Evolutionary conservation across 92 coral and sea anemone genomes (phyloP), one percentile per base, ranked within the genome.

Genomic region (Montipora capitata): DNA sequence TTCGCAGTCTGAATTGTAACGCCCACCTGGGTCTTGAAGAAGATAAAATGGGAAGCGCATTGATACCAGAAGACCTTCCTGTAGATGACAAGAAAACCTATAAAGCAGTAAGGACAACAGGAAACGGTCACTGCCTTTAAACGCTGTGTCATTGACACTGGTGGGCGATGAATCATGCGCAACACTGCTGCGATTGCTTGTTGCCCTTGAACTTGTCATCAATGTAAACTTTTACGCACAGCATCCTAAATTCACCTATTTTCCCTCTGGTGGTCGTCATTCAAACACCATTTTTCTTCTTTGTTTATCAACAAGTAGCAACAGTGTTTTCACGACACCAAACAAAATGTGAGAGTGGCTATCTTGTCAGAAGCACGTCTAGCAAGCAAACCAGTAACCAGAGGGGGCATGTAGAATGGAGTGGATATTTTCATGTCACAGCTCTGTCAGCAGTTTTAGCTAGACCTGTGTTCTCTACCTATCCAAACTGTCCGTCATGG

Each of bases 51-150:
- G 43, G 5, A 44, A 61, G 43, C 59, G 15, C 70, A 15, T n/a
- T 45, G 40, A 67, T 43, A 7, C 84, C 84, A 0, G 74, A 79
- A 64, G 84, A 79, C 61, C 81, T 77, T 77, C 83, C 73, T 7
- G 14, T 57, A 20, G 2, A 56, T 16, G 44, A 72, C 16, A 10
- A 62, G 10, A 42, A 79, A 18, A 63, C 1, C 14, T 41, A 62
- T 17, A 41, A 18, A 48, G 84, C 84, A 3, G 38, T 45, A 16
- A 20, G 65, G 18, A 74, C 82, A 41, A 64, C 88, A 7, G 69
- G 57, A 54, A 40, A 81, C 64, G 91, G 91, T 18, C 45, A 88
- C 75, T 88, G 92, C 49, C 77, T 88, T 18, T 88, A 71, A 88
- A 88, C 76, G 83, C 92, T 9, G 79, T 64, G 16, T 88, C 88